Percentiles rank a stretch among this genome's conserved stretches.
Evolutionary conservation across 2,113 vertebrate species (phyloP).

Genomic region (Aix galericulata): DNA sequence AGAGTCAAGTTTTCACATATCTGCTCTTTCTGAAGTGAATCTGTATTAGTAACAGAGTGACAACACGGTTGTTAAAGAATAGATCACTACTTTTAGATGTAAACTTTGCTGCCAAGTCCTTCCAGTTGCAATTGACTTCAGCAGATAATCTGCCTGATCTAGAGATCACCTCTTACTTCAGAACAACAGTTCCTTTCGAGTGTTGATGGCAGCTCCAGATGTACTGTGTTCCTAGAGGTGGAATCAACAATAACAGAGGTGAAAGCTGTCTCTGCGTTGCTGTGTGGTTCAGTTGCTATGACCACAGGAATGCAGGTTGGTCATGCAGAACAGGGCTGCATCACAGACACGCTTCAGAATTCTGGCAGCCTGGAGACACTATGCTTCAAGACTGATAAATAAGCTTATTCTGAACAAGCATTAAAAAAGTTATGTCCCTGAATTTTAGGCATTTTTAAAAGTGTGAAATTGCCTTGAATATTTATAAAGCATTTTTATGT

Average conservation of each 20-base stretch:
- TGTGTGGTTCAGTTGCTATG: not conserved
- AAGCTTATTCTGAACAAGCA: not conserved
- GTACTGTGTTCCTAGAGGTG: not conserved
- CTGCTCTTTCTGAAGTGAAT: not conserved
- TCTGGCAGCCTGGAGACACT: not conserved
- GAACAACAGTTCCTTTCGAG: not conserved
- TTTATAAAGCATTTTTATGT: not conserved
- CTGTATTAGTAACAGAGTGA: not conserved
- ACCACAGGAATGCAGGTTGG: not conserved
- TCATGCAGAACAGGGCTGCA: not conserved
- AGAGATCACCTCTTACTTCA: not conserved
- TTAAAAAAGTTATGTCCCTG: not conserved
- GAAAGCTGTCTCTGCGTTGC: not conserved
- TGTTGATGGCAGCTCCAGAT: accelerated
- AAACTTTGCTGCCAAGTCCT: not conserved
- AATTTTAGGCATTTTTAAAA: not conserved
- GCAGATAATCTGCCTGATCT: not conserved
- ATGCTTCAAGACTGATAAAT: not conserved
- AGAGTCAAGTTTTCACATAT: not conserved
- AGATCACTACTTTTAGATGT: not conserved
- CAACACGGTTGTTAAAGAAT: not conserved
- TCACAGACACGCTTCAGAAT: not conserved
- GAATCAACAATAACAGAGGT: not conserved
- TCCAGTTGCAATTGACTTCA: not conserved
- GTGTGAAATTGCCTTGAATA: not conserved